Conservation (phyloP, 2,888 invertebrate species). For the Thereva unica region DNA sequence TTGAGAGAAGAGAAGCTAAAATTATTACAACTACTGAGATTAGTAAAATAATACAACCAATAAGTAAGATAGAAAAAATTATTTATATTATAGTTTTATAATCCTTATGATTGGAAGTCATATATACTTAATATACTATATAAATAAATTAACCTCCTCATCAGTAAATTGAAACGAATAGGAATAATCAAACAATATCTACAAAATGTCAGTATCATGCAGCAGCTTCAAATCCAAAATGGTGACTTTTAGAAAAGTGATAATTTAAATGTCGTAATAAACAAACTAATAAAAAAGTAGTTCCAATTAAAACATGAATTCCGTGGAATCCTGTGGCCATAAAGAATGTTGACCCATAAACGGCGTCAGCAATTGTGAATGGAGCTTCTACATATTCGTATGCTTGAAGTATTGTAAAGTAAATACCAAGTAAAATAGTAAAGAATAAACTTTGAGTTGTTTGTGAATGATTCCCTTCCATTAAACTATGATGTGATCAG, state of each 20-base stretch:
- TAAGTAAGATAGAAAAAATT: constrained; percentile 59
- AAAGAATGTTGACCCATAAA: constrained; percentile 73
- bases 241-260: constrained; percentile 63
- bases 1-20: constrained; percentile 61
- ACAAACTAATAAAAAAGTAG: constrained; percentile 62
- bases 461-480: constrained; percentile 60
- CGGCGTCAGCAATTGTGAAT: constrained; percentile 65
- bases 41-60: constrained; percentile 54
- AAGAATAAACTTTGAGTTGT: constrained; percentile 59
- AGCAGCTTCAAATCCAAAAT: constrained; percentile 69
- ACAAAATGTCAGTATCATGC: constrained; percentile 74
- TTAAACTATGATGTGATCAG: constrained; percentile 64
- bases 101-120: constrained; percentile 74
- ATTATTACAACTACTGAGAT: constrained; percentile 61
- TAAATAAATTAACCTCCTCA: constrained; percentile 63
- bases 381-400: constrained; percentile 70
- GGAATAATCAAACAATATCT: constrained; percentile 65
- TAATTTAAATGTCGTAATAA: constrained; percentile 59
- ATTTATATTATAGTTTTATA: constrained; percentile 64
- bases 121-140: constrained; percentile 61
- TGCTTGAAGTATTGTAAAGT: constrained; percentile 69
- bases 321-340: constrained; percentile 78
- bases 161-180: constrained; percentile 71
- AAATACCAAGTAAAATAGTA: constrained; percentile 65
- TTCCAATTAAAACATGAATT: constrained; percentile 70